Base-by-base conservation (phyloP, 2,113 vertebrate species). In the Rhipidura dahli region DNA sequence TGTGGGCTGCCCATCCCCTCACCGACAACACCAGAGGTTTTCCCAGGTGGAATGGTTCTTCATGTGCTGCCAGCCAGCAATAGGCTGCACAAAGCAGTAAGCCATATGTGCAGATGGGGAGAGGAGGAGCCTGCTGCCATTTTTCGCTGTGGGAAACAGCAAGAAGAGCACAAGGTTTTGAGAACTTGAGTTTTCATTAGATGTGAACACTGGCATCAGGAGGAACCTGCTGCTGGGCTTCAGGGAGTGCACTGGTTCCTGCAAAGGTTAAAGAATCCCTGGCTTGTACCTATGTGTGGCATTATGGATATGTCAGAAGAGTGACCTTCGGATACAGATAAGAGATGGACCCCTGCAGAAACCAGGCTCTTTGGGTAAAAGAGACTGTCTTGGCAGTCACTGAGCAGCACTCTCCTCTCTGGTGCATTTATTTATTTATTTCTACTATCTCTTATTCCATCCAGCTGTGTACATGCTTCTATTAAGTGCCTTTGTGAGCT, bases 401-500 rank as follows among this genome's bases (percentile, higher is more conserved):
- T 59, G 72, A 79, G 54, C 39, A 66, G 28, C 3, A 6, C 50
- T 60, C 28, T 93, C 33, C 44, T 87, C 61, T 90, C 75, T 76
- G 39, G 49, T 92, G 47, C 60, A 22, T 54, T 70, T 51, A 21
- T 71, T n/a, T 68, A 12, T 59, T 77, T 76, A 10, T 45, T 70
- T 40, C 72, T 60, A 39, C 10, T n/a, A 4, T 75, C 30, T 85
- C 39, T 15, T 28, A 10, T 84, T 70, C 57, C 56, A 90, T 87
- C 30, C 5, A 77, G 89, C 88, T 90, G 44, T 90, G 64, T 72
- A 81, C 30, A 10, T 86, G 90, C 95, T 96, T 96, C 39, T 86
- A 49, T 83, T 86, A 97, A 97, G 97, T 97, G 95, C 96, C 96
- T 97, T 95, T 88, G 89, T 96, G 90, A 96, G 83, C 80, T 84